Conservation (phyloP, 2,113 vertebrate species). For the Ramphastos sulfuratus region DNA sequence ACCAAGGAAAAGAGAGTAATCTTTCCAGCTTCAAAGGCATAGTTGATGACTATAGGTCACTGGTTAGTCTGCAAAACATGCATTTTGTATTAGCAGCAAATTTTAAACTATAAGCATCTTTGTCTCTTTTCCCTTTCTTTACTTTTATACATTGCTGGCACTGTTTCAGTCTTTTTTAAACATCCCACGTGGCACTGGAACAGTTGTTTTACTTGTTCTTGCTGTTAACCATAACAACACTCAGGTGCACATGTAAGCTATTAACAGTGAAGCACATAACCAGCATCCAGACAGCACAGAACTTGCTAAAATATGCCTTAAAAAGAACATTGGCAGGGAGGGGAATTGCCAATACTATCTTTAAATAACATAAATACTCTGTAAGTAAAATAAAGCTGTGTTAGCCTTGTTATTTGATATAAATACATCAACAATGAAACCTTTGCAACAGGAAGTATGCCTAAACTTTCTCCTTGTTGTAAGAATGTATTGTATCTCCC, state of each 20-base stretch:
- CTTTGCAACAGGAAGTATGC: neutral
- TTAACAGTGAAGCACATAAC: neutral
- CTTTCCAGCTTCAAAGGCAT: constrained; percentile 72
- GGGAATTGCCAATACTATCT: neutral
- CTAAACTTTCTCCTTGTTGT: neutral
- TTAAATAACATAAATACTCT: neutral
- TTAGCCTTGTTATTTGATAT: neutral
- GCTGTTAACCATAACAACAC: neutral
- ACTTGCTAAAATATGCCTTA: neutral
- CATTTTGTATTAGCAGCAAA: constrained; percentile 52
- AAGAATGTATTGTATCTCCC: neutral
- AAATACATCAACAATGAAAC: neutral
- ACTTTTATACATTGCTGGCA: neutral
- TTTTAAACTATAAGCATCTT: constrained; percentile 28
- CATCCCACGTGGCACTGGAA: neutral
- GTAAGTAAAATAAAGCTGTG: neutral
- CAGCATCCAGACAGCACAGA: neutral
- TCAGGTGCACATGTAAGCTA: neutral
- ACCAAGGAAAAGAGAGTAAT: constrained; percentile 55
- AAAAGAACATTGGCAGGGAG: neutral
- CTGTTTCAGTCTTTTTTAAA: neutral
- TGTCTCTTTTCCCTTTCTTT: neutral
- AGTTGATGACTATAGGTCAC: constrained; percentile 65
- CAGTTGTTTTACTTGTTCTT: neutral
- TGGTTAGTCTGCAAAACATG: constrained; percentile 54